Evolutionary conservation across 2,113 vertebrate genomes (phyloP).

Genomic region (Martes martes): DNA sequence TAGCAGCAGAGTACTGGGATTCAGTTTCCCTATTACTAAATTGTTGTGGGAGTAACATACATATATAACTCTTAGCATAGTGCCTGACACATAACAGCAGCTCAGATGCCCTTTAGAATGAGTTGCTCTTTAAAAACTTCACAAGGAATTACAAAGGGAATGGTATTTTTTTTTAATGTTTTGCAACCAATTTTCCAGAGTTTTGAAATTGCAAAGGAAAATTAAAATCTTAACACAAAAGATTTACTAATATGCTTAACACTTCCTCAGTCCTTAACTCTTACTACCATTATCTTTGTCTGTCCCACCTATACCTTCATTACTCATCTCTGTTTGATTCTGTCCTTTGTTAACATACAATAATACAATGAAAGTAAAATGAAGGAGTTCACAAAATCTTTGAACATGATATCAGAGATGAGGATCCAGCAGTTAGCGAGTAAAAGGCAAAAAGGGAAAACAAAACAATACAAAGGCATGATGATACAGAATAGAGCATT

Average conservation of each 20-base stretch:
- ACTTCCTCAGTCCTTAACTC: not conserved
- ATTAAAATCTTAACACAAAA: not conserved
- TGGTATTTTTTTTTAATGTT: not conserved
- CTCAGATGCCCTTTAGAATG: not conserved
- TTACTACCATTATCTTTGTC: not conserved
- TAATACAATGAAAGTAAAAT: not conserved
- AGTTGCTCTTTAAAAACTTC: not conserved
- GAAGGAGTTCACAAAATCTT: not conserved
- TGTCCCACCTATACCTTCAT: not conserved
- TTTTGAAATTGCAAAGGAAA: not conserved
- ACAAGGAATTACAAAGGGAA: not conserved
- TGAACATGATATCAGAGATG: not conserved
- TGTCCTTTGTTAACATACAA: not conserved
- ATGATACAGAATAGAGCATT: not conserved
- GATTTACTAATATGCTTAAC: not conserved
- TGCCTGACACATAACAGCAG: not conserved
- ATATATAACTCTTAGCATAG: not conserved
- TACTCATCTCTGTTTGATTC: not conserved
- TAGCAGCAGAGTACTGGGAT: not conserved
- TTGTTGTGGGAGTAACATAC: not conserved
- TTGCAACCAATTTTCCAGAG: not conserved
- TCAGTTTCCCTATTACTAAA: not conserved
- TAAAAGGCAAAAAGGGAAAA: not conserved
- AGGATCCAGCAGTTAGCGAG: not conserved
- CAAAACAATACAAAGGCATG: not conserved